A percentile compares a stretch with the other conserved stretches of the same genome.
Conservation (phyloP, 2,797 vertebrate genomes). For the Hoplostethus mediterraneus region DNA sequence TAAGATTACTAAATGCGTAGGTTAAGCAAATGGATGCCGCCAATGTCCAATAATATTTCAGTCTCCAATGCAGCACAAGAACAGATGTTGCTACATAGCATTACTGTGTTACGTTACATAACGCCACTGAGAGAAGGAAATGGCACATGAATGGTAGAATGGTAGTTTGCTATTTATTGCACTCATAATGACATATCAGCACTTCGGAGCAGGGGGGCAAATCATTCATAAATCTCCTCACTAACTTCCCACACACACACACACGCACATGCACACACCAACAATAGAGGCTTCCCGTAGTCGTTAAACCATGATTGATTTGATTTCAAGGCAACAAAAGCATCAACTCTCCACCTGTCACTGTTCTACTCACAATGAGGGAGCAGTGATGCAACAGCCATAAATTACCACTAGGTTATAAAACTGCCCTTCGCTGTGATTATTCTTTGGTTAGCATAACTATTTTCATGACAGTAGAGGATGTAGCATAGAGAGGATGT, state of each 20-base stretch:
- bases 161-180: constrained; percentile 7
- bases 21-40: too few relatives aligned
- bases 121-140: too few relatives aligned
- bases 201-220: not conserved
- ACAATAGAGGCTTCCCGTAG: constrained; percentile 11
- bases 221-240: constrained; percentile 35
- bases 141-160: too few relatives aligned
- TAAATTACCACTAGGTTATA: constrained; percentile 14
- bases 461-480: not conserved
- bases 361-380: constrained; percentile 16
- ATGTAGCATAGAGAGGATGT: not conserved
- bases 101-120: too few relatives aligned
- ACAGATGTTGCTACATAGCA: too few relatives aligned
- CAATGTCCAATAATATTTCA: too few relatives aligned
- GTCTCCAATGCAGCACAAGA: too few relatives aligned
- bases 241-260: not conserved
- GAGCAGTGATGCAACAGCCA: constrained; percentile 36
- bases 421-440: constrained; percentile 14
- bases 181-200: not conserved
- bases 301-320: constrained; percentile 60
- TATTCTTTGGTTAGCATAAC: constrained; percentile 1
- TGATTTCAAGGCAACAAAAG: constrained; percentile 34
- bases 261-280: not conserved
- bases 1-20: too few relatives aligned
- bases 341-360: constrained; percentile 52